A percentile compares a stretch with the other conserved stretches of the same genome.
phyloP scores from a whole-genome alignment of 1,140 invertebrate species.

The Dreissena polymorpha region DNA sequence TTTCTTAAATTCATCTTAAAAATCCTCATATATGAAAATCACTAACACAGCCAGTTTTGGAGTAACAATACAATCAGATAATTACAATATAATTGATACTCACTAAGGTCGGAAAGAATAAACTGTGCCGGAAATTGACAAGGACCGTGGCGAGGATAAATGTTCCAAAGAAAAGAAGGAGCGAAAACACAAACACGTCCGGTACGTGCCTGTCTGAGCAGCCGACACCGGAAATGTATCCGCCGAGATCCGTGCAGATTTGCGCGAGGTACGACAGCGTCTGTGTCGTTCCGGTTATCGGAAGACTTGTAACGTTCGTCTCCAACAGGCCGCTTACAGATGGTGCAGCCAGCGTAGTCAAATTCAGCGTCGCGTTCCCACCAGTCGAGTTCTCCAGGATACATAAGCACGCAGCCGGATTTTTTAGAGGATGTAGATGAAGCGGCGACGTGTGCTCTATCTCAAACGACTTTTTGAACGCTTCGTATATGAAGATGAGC shows the following conservation, averaged over 20 bases:
- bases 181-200: conserved; percentile 96
- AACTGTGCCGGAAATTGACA: conserved; percentile 94
- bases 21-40: no score
- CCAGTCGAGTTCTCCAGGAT: conserved; percentile 49
- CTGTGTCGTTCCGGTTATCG: conserved; percentile 86
- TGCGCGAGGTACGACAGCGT: conserved; percentile 18
- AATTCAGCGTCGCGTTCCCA: neutral
- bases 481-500: conserved; percentile 99
- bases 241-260: neutral
- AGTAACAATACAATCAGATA: no score
- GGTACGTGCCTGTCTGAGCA: conserved; percentile 65
- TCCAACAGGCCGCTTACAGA: neutral
- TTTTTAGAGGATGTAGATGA: conserved; percentile 59
- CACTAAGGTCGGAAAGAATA: conserved; percentile 91
- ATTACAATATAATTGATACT: conserved; percentile 46
- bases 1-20: no score
- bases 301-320: neutral
- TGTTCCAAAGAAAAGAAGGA: conserved; percentile 95
- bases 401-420: conserved; percentile 64
- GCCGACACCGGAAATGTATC: conserved; percentile 51
- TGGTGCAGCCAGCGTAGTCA: neutral
- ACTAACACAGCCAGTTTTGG: no score
- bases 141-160: conserved; percentile 93
- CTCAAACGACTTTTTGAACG: conserved; percentile 82
- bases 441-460: conserved; percentile 66